phyloP scores from a whole-genome alignment of 2,113 vertebrate genomes.

The Noctilio leporinus region DNA sequence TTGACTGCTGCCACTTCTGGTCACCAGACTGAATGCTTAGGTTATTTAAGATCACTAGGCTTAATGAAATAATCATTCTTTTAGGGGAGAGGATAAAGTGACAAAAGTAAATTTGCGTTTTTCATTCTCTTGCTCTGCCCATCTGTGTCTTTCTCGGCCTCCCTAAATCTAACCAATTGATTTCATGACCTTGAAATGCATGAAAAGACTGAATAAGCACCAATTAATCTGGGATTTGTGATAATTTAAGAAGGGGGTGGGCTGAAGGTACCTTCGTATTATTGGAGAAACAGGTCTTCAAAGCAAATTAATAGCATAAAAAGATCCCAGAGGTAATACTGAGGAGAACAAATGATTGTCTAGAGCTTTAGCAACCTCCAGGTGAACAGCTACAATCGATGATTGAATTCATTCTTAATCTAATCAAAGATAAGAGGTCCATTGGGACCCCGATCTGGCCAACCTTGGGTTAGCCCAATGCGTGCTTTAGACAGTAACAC shows the following conservation, averaged over 20 bases:
- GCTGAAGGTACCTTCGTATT: conserved; percentile 18
- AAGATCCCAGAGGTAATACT: conserved; percentile 26
- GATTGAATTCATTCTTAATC: not conserved
- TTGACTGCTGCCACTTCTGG: not conserved
- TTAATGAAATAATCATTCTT: conserved; percentile 20
- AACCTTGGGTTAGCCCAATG: not conserved
- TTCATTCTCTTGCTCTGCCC: not conserved
- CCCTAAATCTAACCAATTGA: not conserved
- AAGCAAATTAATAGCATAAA: conserved; percentile 54
- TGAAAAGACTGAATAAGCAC: conserved; percentile 35
- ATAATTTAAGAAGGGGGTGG: conserved; percentile 35
- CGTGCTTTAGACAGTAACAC: not conserved
- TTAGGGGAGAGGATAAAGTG: not conserved
- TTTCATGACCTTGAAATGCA: conserved; percentile 14
- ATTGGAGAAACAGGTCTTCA: conserved; percentile 24
- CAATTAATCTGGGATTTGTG: conserved; percentile 52
- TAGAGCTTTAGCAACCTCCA: not conserved
- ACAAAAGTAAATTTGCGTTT: not conserved
- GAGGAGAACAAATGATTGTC: not conserved
- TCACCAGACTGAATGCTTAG: not conserved
- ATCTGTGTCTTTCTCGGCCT: not conserved
- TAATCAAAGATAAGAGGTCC: not conserved
- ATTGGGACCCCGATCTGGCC: not conserved
- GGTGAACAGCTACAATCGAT: not conserved
- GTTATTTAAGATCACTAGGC: not conserved